Evolutionary conservation across 37 sponge, comb jelly and placozoan species (phyloP), one percentile per base, ranked within the genome.

Genomic region (Amphimedon queenslandica): DNA sequence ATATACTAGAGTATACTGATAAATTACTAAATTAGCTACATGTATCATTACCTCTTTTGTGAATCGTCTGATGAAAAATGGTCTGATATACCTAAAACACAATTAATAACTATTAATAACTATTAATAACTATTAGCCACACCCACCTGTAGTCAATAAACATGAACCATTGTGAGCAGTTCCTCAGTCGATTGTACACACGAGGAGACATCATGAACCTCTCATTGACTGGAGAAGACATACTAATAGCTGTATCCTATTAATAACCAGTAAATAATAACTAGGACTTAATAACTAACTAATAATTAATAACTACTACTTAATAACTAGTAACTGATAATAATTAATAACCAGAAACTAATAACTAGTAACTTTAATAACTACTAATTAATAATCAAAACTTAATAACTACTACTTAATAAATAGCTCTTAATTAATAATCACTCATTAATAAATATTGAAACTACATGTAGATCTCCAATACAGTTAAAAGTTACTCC

Each of bases 11-110:
- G 51, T 24, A 4, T 20, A n/a, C n/a, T n/a, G n/a, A n/a, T n/a
- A n/a, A n/a, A n/a, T n/a, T n/a, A n/a, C n/a, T n/a, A n/a, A n/a
- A 58, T 29, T 34, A 39, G 36, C 16, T 8, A 10, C 20, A 4
- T n/a, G 25, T 4, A 29, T 57, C 47, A 63, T 67, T 27, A 87
- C 88, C 69, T 80, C 55, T 40, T 76, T 83, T 0, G 84, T 80
- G 41, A 79, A 89, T 31, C 64, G 64, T 57, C 89, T 68, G 23
- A 76, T 75, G 42, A 89, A 75, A 35, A 79, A 83, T 1, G 89
- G 89, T 43, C 60, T 74, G 41, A 89, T 56, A 64, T 72, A 89
- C 28, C 89, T 89, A 42, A 23, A 69, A 47, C 53, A 47, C 53
- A 47, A 55, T 39, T 28, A 4, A 70, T 27, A 10, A 29, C 30